These are phyloP conservation scores for Coelinius sp. DNA, from an alignment of 2,888 invertebrate genomes.

Conservation along the genomic window DNA sequence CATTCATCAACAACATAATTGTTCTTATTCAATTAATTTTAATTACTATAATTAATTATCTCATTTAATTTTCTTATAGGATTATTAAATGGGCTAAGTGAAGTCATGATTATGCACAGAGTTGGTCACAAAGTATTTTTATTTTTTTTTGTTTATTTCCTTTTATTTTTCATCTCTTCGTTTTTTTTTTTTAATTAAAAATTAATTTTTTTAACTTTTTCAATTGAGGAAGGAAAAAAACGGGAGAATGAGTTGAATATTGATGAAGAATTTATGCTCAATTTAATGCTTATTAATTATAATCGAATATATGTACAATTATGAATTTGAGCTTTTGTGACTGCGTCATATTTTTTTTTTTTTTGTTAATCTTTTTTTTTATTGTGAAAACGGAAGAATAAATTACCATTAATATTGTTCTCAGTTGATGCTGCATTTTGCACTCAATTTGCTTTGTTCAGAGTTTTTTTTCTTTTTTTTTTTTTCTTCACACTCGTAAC, in stretches of 20 bases:
- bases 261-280: conserved; percentile 62
- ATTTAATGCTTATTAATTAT: conserved; percentile 61
- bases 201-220: neutral
- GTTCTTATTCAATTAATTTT: conserved; percentile 69
- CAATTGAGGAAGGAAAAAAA: conserved; percentile 42
- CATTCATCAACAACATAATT: conserved; percentile 72
- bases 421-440: conserved; percentile 5
- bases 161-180: conserved; percentile 12
- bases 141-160: conserved; percentile 20
- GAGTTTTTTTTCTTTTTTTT: conserved; percentile 41
- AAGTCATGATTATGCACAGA: conserved; percentile 70
- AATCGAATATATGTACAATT: conserved; percentile 69
- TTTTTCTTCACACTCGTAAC: neutral
- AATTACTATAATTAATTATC: conserved; percentile 41
- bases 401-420: conserved; percentile 47
- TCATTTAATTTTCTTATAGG: conserved; percentile 44
- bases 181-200: neutral
- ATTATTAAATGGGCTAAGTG: conserved; percentile 47
- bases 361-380: conserved; percentile 22
- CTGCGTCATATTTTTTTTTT: conserved; percentile 53
- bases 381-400: conserved; percentile 63
- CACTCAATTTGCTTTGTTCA: conserved; percentile 9
- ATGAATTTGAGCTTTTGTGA: conserved; percentile 69
- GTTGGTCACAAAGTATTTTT: conserved; percentile 64
- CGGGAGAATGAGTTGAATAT: conserved; percentile 53